Evolutionary conservation across 2,113 vertebrate species (phyloP).

Genomic region (Sapajus apella): DNA sequence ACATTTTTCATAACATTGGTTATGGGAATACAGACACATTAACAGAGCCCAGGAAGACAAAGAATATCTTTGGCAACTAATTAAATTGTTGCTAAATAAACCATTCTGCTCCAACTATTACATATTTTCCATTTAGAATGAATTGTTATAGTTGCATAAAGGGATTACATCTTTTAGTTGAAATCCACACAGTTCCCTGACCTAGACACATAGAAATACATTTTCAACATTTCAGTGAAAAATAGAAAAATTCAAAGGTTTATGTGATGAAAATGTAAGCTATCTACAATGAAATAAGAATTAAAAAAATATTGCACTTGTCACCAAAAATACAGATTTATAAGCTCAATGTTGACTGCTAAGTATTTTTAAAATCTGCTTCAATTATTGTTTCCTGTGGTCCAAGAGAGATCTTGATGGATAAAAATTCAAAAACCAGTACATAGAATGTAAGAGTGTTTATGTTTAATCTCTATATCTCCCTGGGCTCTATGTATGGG

Average conservation of each 20-base stretch:
- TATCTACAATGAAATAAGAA: not conserved
- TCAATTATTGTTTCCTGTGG: not conserved
- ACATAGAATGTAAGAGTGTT: not conserved
- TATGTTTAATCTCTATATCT: not conserved
- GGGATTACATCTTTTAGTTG: not conserved
- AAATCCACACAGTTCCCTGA: not conserved
- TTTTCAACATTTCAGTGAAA: not conserved
- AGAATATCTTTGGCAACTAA: not conserved
- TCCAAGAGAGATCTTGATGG: not conserved
- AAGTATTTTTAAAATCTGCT: not conserved
- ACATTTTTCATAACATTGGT: not conserved
- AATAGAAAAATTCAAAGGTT: not conserved
- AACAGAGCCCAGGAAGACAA: not conserved
- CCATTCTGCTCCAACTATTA: not conserved
- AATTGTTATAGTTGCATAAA: not conserved
- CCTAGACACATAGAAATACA: not conserved
- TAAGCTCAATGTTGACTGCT: not conserved
- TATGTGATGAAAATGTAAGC: not conserved
- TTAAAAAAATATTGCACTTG: not conserved
- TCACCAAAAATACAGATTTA: not conserved
- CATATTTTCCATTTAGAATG: not conserved
- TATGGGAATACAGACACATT: not conserved
- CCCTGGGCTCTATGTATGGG: not conserved
- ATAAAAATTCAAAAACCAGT: not conserved
- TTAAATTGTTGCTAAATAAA: not conserved